Evolutionary conservation across 2,797 vertebrate species (phyloP).

Genomic region (Anguilla marmorata): DNA sequence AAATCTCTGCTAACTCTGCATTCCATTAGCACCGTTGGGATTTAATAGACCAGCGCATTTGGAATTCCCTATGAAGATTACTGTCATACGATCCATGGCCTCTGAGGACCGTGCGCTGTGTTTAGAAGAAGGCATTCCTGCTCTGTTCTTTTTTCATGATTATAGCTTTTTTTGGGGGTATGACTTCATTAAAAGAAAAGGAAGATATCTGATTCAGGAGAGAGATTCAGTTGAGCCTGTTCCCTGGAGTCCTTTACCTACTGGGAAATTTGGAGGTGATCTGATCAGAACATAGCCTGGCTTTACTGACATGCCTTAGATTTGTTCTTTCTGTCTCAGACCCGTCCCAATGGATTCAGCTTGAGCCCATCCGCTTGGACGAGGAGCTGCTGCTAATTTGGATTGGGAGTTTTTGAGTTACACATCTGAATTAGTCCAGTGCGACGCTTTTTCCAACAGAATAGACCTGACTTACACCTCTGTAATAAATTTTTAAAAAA

Average conservation of each 20-base stretch:
- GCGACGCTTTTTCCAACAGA: not conserved
- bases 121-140: not conserved
- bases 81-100: not conserved
- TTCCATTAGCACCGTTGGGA: not conserved
- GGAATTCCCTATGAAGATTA: constrained; percentile 14
- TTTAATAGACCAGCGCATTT: not conserved
- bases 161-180: constrained; percentile 43
- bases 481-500: not conserved
- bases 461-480: not conserved
- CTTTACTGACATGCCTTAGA: not conserved
- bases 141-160: not conserved
- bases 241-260: not conserved
- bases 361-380: not conserved
- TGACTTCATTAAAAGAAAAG: constrained; percentile 46
- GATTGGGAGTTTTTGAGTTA: not conserved
- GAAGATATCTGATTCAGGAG: constrained; percentile 57
- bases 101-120: not conserved
- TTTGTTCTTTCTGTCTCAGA: not conserved
- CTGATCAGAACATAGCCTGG: not conserved
- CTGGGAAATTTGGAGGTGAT: not conserved
- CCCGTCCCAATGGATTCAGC: not conserved
- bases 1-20: not conserved
- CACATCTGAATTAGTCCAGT: not conserved
- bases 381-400: not conserved
- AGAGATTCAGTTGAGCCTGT: not conserved